Conservation (phyloP, 2,888 invertebrate species). For the Latheticus oryzae region DNA sequence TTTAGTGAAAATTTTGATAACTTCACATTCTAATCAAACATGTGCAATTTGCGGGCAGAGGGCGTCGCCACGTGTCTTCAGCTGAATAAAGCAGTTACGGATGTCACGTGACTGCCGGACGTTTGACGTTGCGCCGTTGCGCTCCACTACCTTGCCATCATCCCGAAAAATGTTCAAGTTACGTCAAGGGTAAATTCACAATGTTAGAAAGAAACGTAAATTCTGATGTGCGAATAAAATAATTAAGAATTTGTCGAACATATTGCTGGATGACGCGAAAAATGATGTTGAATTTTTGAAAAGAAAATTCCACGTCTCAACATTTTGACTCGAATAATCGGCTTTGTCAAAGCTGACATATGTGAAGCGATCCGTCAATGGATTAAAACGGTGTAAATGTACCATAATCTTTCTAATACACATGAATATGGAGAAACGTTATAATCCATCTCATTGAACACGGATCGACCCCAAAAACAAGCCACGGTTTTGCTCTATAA, state of each 20-base stretch:
- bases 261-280: constrained; percentile 49
- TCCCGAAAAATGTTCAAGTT: constrained; percentile 2
- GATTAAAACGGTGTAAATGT: constrained; percentile 48
- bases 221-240: constrained; percentile 1
- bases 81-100: constrained; percentile 64
- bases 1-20: no score
- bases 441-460: constrained; percentile 42
- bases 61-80: constrained; percentile 65
- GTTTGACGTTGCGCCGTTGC: constrained; percentile 58
- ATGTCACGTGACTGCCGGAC: constrained; percentile 60
- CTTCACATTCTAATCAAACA: constrained; percentile 57
- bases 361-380: constrained; percentile 53
- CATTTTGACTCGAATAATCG: constrained; percentile 51
- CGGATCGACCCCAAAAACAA: constrained; percentile 37
- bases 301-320: no score
- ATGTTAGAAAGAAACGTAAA: constrained; percentile 1
- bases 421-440: constrained; percentile 51
- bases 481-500: constrained; percentile 23
- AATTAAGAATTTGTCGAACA: constrained; percentile 29
- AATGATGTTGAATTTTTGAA: no score
- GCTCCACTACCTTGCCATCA: constrained; percentile 60
- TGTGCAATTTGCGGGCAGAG: constrained; percentile 65
- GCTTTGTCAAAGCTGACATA: constrained; percentile 50
- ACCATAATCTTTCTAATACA: constrained; percentile 42
- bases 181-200: constrained; percentile 16